A percentile compares a stretch with the other conserved stretches of the same genome.
phyloP scores from a whole-genome alignment of 2,113 vertebrate species.

The Phylloscopus whistleri region DNA sequence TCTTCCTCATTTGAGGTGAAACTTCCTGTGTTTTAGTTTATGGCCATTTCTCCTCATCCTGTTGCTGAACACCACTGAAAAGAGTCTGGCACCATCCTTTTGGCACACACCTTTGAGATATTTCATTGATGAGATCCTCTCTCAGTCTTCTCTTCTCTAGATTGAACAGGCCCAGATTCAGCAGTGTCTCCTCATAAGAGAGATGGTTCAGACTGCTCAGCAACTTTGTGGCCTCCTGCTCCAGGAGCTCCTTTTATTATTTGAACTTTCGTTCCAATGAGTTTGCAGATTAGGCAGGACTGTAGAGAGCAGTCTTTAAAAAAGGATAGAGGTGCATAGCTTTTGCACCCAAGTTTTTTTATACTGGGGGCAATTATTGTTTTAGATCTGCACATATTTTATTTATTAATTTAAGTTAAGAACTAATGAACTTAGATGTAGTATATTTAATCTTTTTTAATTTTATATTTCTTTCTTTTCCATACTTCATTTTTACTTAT shows the following conservation, averaged over 20 bases:
- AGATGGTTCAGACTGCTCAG: neutral
- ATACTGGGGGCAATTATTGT: neutral
- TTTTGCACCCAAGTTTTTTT: neutral
- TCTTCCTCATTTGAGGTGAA: neutral
- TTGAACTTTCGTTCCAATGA: neutral
- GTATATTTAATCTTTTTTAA: neutral
- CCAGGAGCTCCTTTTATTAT: neutral
- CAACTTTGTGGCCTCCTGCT: neutral
- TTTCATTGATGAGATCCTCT: neutral
- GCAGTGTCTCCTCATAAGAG: neutral
- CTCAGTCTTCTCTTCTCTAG: neutral
- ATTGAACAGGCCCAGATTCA: neutral
- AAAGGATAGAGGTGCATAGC: neutral
- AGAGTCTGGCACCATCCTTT: neutral
- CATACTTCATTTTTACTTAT: neutral
- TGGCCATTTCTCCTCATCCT: neutral
- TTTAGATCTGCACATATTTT: neutral
- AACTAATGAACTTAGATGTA: neutral
- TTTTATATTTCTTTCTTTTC: neutral
- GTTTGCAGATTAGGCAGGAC: neutral
- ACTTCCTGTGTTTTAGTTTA: neutral
- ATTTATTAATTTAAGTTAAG: neutral
- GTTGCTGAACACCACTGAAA: fast-evolving
- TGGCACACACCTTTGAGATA: neutral
- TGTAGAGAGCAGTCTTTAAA: neutral